These are phyloP conservation scores for Polypterus senegalus DNA, from an alignment of 2,113 vertebrate genomes.

Conservation along the genomic window DNA sequence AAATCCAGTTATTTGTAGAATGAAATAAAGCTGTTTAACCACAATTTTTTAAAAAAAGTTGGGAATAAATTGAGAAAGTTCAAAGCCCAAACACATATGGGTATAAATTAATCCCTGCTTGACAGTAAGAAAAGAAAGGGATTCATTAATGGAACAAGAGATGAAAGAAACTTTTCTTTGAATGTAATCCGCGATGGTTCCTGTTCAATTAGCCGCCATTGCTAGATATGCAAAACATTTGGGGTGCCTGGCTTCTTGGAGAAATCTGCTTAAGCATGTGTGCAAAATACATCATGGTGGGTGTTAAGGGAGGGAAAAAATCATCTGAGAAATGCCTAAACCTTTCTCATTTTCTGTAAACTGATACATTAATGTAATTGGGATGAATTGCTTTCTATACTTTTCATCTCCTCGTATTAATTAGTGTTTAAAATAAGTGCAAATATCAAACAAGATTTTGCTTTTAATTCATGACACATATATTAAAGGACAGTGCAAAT, in stretches of 20 bases:
- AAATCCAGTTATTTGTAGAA: conserved; percentile 12
- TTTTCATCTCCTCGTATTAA: too few species aligned
- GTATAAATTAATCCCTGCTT: conserved; percentile 28
- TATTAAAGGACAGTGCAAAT: too few species aligned
- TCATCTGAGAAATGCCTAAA: too few species aligned
- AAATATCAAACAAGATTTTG: too few species aligned
- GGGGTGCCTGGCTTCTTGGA: not conserved
- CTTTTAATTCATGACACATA: too few species aligned
- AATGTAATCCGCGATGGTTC: conserved; percentile 30
- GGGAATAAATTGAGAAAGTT: conserved; percentile 23
- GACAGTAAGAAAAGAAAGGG: conserved; percentile 21
- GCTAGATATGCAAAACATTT: conserved; percentile 13
- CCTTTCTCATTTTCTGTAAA: too few species aligned
- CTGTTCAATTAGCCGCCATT: conserved; percentile 22
- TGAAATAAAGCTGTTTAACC: conserved; percentile 14
- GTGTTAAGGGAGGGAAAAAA: too few species aligned
- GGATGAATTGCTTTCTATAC: too few species aligned
- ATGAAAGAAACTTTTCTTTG: conserved; percentile 24
- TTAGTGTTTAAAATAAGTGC: too few species aligned
- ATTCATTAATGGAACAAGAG: conserved; percentile 14
- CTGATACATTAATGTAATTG: too few species aligned
- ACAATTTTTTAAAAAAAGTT: conserved; percentile 17
- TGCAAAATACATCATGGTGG: too few species aligned
- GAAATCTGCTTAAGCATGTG: too few species aligned
- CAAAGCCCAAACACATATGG: conserved; percentile 29